Percentiles rank a stretch among this genome's conserved stretches.
These are phyloP conservation scores for Ploceus nigricollis DNA, from an alignment of 2,113 vertebrate genomes.

Conservation along the genomic window DNA sequence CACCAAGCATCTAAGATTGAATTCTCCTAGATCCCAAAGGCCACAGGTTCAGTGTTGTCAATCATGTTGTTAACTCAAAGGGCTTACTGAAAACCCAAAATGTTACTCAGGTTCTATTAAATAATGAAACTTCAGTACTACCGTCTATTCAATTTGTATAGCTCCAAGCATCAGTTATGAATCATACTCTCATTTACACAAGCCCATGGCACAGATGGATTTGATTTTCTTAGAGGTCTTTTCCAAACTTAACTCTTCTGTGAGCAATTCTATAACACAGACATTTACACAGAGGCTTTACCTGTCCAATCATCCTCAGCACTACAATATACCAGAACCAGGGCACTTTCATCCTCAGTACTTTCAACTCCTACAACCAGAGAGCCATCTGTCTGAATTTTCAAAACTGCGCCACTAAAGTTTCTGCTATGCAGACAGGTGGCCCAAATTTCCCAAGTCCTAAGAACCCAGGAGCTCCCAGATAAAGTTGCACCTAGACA, in stretches of 20 bases:
- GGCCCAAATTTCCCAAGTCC: neutral
- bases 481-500: neutral
- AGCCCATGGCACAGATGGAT: neutral
- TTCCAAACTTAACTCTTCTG: neutral
- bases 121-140: neutral
- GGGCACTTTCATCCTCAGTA: neutral
- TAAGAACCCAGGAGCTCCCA: neutral
- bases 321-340: neutral
- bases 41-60: neutral
- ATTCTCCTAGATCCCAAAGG: neutral
- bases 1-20: neutral
- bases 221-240: neutral
- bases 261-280: neutral
- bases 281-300: neutral
- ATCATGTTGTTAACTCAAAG: neutral
- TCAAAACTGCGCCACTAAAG: fast-evolving
- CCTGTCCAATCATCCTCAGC: neutral
- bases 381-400: neutral
- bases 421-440: neutral
- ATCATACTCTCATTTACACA: neutral
- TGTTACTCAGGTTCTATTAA: neutral
- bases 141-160: neutral
- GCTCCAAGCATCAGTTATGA: neutral
- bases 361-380: neutral
- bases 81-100: neutral